These are phyloP conservation scores for Patiria pectinifera DNA, from an alignment of 53 echinoderm and acorn worm species.

Conservation along the genomic window DNA sequence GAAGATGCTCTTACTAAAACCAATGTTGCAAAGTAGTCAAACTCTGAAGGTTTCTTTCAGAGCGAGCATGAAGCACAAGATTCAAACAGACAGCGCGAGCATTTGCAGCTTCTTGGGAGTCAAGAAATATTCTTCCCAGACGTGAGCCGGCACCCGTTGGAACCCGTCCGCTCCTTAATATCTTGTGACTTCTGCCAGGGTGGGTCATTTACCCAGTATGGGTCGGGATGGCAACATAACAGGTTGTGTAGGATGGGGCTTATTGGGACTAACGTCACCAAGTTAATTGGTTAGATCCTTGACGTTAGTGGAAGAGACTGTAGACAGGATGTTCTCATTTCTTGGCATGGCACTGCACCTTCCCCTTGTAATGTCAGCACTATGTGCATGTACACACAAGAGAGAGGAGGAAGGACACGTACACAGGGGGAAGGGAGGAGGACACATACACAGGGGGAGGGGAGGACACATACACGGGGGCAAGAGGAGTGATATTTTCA, in stretches of 20 bases:
- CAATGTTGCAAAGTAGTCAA: neutral
- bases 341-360: neutral
- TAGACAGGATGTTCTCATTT: slow-evolving; percentile 54
- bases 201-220: slow-evolving; percentile 4
- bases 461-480: neutral
- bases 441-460: neutral
- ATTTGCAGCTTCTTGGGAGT: neutral
- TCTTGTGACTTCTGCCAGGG: neutral
- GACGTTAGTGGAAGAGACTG: slow-evolving; percentile 14
- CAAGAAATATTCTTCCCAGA: neutral
- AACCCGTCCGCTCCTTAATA: neutral
- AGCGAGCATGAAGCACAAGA: neutral
- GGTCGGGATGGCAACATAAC: neutral
- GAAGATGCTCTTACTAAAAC: neutral
- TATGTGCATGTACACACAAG: neutral
- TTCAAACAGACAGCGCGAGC: neutral
- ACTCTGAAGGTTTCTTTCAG: neutral
- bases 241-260: slow-evolving; percentile 40
- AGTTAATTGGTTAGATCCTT: slow-evolving; percentile 54
- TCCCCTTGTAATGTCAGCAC: neutral
- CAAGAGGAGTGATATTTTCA: too few relatives aligned
- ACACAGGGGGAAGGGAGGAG: neutral
- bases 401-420: neutral
- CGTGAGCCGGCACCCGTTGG: neutral
- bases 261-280: slow-evolving; percentile 38